These are phyloP conservation scores for Eulimnadia texana DNA, from an alignment of 1,140 invertebrate genomes.

Conservation along the genomic window DNA sequence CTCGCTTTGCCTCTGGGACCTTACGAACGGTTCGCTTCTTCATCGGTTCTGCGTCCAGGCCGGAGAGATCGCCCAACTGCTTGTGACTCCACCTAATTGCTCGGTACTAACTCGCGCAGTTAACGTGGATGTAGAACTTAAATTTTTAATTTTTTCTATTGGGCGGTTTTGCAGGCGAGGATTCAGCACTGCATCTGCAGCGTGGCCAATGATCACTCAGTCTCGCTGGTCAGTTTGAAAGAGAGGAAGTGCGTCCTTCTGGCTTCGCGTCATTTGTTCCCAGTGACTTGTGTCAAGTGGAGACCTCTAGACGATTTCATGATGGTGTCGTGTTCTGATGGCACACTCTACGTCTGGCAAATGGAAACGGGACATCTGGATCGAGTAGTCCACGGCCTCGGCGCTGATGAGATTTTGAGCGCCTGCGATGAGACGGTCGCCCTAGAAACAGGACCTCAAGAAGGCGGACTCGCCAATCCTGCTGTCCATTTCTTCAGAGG, in stretches of 20 bases:
- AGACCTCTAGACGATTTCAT: conserved; percentile 94
- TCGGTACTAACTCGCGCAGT: conserved; percentile 16
- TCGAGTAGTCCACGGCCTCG: conserved; percentile 83
- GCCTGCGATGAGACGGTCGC: conserved; percentile 82
- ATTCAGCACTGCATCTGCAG: conserved; percentile 92
- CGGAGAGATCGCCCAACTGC: conserved; percentile 38
- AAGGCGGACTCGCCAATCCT: conserved; percentile 72
- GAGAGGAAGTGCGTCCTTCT: conserved; percentile 90
- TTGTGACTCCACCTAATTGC: conserved; percentile 23
- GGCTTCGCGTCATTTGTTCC: conserved; percentile 90
- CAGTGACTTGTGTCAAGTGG: conserved; percentile 93
- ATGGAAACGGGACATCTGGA: conserved; percentile 98
- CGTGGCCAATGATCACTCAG: conserved; percentile 93
- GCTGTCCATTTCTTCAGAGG: conserved; percentile 78
- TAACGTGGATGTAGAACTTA: too few relatives aligned
- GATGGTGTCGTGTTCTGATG: conserved; percentile 93
- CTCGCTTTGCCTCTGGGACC: conserved; percentile 93
- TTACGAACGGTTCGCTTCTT: conserved; percentile 73
- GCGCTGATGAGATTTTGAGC: conserved; percentile 87
- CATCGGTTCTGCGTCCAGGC: conserved; percentile 96
- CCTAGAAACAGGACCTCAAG: conserved; percentile 36
- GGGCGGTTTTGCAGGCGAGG: conserved; percentile 46
- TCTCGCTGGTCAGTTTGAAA: conserved; percentile 78
- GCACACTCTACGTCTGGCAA: conserved; percentile 97
- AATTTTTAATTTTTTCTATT: too few relatives aligned